Conservation (phyloP, 2,888 invertebrate species). For the Hirtodrosophila alboralis region DNA sequence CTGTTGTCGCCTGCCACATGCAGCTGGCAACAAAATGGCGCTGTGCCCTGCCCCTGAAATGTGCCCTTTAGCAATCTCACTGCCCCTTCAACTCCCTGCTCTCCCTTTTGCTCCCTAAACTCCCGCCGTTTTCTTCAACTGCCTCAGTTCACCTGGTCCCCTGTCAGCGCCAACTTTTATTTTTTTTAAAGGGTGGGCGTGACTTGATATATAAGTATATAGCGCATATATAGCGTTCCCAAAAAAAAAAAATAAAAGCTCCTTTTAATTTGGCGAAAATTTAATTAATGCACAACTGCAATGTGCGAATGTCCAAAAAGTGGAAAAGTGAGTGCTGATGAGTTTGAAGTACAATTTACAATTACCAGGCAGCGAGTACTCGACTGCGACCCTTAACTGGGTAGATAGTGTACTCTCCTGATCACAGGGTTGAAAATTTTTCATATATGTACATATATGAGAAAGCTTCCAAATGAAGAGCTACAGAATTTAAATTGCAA, state of each 20-base stretch:
- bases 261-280: conserved; percentile 68
- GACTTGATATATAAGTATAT: too few relatives aligned
- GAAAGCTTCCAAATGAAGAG: too few relatives aligned
- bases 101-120: conserved; percentile 14
- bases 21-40: conserved; percentile 74
- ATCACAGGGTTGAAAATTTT: too few relatives aligned
- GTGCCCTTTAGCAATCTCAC: conserved; percentile 14
- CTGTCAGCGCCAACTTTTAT: conserved; percentile 42
- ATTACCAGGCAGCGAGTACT: conserved; percentile 24
- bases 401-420: conserved; percentile 1
- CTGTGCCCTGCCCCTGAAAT: conserved; percentile 48
- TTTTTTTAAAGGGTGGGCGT: conserved; percentile 27
- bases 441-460: too few relatives aligned
- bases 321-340: conserved; percentile 48
- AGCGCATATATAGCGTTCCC: conserved; percentile 19
- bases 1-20: conserved; percentile 70
- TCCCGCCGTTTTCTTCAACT: conserved; percentile 18
- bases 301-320: conserved; percentile 34
- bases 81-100: conserved; percentile 10
- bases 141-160: conserved; percentile 35
- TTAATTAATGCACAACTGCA: conserved; percentile 64
- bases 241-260: conserved; percentile 36
- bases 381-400: not conserved
- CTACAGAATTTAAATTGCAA: too few relatives aligned
- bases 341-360: too few relatives aligned